Percentiles rank a stretch among this genome's conserved stretches.
phyloP scores from a whole-genome alignment of 2,888 invertebrate species.

The Tupiocoris notatus region DNA sequence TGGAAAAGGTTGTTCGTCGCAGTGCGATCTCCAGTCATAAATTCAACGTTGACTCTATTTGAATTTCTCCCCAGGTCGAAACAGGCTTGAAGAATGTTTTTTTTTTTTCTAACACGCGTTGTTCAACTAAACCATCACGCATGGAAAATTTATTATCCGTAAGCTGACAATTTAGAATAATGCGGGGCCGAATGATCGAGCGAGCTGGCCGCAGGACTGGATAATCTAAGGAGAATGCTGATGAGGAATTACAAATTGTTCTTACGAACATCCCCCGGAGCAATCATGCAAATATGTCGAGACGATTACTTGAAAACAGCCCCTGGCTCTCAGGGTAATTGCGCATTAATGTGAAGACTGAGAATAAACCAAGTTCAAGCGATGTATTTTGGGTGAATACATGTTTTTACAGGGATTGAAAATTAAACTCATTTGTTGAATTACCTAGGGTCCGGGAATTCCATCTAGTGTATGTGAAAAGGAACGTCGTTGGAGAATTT shows the following conservation, averaged over 20 bases:
- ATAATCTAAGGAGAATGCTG: slow-evolving; percentile 16
- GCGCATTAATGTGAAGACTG: slow-evolving; percentile 30
- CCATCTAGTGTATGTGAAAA: too few relatives aligned
- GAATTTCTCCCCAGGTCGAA: too few relatives aligned
- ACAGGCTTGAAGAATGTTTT: too few relatives aligned
- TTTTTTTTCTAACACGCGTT: too few relatives aligned
- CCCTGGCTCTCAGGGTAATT: slow-evolving; percentile 13
- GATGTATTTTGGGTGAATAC: slow-evolving; percentile 1
- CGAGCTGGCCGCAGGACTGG: background rate
- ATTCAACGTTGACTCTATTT: too few relatives aligned
- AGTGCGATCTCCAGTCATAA: too few relatives aligned
- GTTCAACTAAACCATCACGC: too few relatives aligned
- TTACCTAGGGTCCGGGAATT: background rate
- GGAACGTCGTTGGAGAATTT: background rate
- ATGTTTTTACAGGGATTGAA: slow-evolving; percentile 15
- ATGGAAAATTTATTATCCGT: too few relatives aligned
- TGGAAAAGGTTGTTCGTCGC: too few relatives aligned
- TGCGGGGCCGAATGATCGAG: background rate
- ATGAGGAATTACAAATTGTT: slow-evolving; percentile 25
- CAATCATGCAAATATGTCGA: slow-evolving; percentile 34
- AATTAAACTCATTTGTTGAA: slow-evolving; percentile 23
- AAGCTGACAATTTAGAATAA: background rate
- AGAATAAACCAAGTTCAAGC: slow-evolving; percentile 18
- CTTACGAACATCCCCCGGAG: slow-evolving; percentile 27
- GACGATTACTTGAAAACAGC: slow-evolving; percentile 37